A percentile compares a stretch with the other conserved stretches of the same genome.
These are phyloP conservation scores for Brachyhypopomus gauderio DNA, from an alignment of 2,113 vertebrate genomes.

Conservation along the genomic window DNA sequence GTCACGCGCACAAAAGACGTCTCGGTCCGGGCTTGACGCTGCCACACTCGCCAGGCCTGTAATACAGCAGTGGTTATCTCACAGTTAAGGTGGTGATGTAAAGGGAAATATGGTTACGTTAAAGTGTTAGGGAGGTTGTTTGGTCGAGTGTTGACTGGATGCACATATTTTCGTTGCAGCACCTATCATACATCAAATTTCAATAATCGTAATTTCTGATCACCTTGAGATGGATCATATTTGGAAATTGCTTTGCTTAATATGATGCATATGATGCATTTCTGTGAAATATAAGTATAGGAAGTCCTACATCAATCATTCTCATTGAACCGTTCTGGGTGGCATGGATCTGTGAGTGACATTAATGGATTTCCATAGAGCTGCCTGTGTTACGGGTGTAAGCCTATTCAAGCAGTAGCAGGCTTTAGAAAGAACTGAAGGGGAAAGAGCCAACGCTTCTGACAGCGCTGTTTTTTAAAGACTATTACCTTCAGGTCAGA, in stretches of 20 bases:
- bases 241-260: background rate
- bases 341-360: conserved; percentile 27
- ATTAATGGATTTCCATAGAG: conserved; percentile 1
- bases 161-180: background rate
- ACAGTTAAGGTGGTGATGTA: background rate
- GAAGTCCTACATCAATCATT: conserved; percentile 30
- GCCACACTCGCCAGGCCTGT: background rate
- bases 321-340: background rate
- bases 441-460: conserved; percentile 51
- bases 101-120: background rate
- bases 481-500: conserved; percentile 60
- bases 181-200: conserved; percentile 16
- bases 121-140: background rate
- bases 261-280: conserved; percentile 64
- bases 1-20: conserved; percentile 53
- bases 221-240: conserved; percentile 14
- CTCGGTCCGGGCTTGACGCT: background rate
- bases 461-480: conserved; percentile 52
- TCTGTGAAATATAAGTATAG: conserved; percentile 50
- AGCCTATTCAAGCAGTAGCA: background rate
- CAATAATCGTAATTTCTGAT: conserved; percentile 1
- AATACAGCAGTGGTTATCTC: background rate
- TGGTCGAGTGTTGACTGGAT: background rate
- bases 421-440: conserved; percentile 38
- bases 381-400: background rate